Conservation (phyloP, 1,140 invertebrate species). For the Temnothorax nylanderi region DNA sequence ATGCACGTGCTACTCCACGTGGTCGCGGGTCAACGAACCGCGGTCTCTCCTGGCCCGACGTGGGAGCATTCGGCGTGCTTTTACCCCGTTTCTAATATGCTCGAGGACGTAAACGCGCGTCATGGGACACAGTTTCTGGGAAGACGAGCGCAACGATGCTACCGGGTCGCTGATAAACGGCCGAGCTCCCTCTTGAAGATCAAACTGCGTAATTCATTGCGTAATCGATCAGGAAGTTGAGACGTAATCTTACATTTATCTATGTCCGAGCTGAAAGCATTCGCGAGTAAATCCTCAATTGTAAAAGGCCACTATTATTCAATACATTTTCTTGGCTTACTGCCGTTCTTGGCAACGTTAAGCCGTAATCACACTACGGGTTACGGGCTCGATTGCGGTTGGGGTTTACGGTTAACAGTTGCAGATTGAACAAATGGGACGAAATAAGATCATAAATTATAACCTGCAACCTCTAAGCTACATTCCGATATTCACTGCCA, state of each 20-base stretch:
- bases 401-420: too few species aligned
- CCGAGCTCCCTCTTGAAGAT: background rate
- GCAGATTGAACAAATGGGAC: too few species aligned
- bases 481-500: too few species aligned
- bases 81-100: slow-evolving; percentile 13
- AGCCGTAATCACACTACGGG: too few species aligned
- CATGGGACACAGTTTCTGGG: background rate
- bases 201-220: background rate
- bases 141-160: background rate
- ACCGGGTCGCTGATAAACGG: too few species aligned
- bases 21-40: slow-evolving; percentile 66
- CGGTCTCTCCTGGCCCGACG: background rate
- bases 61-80: slow-evolving; percentile 18
- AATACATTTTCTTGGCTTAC: background rate
- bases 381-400: too few species aligned
- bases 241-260: background rate
- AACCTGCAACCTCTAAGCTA: too few species aligned
- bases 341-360: background rate
- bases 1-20: slow-evolving; percentile 72
- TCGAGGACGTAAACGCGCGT: background rate
- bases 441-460: too few species aligned
- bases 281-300: background rate
- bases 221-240: background rate
- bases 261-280: background rate
- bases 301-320: background rate